Evolutionary conservation across 2,888 invertebrate species (phyloP), one percentile per base, ranked within the genome.

Genomic region (Apomyelois bistriatella): DNA sequence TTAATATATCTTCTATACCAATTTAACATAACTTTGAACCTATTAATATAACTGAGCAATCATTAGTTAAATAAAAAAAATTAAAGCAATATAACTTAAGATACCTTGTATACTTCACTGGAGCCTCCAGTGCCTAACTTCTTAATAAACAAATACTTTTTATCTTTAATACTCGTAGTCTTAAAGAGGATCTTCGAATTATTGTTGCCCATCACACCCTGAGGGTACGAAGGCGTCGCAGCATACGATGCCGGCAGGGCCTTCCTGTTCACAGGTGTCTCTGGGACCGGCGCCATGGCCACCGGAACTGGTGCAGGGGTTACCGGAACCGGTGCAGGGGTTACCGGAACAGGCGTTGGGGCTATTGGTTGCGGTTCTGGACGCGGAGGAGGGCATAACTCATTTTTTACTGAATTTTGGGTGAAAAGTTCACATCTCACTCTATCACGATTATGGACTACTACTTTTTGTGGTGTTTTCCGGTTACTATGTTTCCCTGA

Each of bases 101-200:
- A n/a, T n/a, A 88, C 92, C 77, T 92, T 91, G 52, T 91, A 94
- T 3, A 98, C 98, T 79, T 95, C 94, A 70, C 97, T 96, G 53
- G 97, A 97, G 38, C 98, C 98, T n/a, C 98, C 98, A 64, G 92
- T 93, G 0, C 98, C 98, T 46, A 98, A 84, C 65, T 93, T 91
- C 59, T 94, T 94, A 10, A 96, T 86, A 49, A 96, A 92, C 58
- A 93, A 85, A 79, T 97, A 98, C 22, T 93, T 92, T 48, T 92
- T 93, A 17, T 92, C 92, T 59, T 96, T 96, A 1, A 98, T 94
- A 36, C 68, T 79, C 10, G 94, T 87, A 12, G 88, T 90, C 63
- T 91, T 92, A 46, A 89, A 86, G 9, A 81, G 65, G 54, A 83
- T 69, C 58, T 85, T 88, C 0, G 80, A 74, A 36, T 43, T 49